Conservation (phyloP, 2,797 vertebrate species). For the Cyprinella venusta region DNA sequence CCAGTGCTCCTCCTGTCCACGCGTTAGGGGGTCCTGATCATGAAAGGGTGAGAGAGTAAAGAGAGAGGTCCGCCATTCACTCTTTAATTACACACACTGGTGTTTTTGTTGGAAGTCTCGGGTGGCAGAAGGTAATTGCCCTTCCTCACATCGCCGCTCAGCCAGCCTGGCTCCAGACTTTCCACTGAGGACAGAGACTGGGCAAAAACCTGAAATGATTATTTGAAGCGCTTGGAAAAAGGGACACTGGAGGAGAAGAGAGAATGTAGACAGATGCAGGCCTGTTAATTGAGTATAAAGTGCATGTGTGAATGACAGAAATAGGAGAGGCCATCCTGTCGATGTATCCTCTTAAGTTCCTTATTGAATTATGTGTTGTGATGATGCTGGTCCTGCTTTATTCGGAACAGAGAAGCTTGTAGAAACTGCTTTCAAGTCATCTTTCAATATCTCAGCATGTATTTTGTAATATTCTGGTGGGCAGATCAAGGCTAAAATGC, state of each 20-base stretch:
- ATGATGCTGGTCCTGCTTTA: constrained; percentile 5
- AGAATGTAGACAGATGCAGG: not conserved
- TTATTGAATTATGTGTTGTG: not conserved
- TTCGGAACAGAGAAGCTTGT: not conserved
- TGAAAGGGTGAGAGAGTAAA: constrained; percentile 47
- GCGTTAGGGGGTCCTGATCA: constrained; percentile 35
- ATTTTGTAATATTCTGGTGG: constrained; percentile 15
- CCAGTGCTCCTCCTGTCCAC: constrained; percentile 7
- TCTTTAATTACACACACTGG: constrained; percentile 61
- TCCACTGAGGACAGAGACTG: constrained; percentile 53
- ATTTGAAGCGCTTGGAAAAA: constrained; percentile 4
- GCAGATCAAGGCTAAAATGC: constrained; percentile 48
- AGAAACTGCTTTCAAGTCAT: not conserved
- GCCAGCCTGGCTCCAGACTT: constrained; percentile 56
- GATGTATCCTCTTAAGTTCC: not conserved
- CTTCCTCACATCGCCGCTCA: constrained; percentile 45
- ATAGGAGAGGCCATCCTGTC: not conserved
- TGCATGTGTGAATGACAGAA: not conserved
- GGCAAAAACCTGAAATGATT: constrained; percentile 37
- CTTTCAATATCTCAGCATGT: not conserved
- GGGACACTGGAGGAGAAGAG: constrained; percentile 1
- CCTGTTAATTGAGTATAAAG: not conserved
- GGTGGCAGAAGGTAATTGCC: constrained; percentile 73
- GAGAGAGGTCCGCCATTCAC: constrained; percentile 57
- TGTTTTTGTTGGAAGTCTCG: constrained; percentile 70